Conservation (phyloP, 1,140 invertebrate species). For the Phortica variegata region DNA sequence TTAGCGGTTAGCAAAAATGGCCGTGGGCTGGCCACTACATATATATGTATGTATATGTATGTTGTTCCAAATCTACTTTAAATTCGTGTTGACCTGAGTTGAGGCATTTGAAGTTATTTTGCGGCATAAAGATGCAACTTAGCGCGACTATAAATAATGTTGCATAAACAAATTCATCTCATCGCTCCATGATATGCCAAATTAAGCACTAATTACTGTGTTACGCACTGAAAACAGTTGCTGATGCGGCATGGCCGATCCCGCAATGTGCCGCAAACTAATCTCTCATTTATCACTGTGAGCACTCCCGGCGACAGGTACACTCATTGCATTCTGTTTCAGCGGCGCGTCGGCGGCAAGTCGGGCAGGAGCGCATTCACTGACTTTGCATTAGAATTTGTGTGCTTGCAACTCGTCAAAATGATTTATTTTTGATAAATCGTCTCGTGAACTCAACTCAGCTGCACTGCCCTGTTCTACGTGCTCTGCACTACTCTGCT, state of each 20-base stretch:
- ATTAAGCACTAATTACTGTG: slow-evolving; percentile 39
- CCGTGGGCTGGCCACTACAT: too few species aligned
- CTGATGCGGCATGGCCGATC: slow-evolving; percentile 6
- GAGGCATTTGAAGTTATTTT: slow-evolving; percentile 6
- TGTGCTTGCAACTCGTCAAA: slow-evolving; percentile 32
- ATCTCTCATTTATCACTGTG: slow-evolving; percentile 42
- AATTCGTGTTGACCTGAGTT: too few species aligned
- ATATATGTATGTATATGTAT: too few species aligned
- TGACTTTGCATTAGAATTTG: slow-evolving; percentile 2
- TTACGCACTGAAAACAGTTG: slow-evolving; percentile 28
- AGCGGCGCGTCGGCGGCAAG: too few species aligned
- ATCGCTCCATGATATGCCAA: too few species aligned
- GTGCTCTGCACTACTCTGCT: slow-evolving; percentile 25
- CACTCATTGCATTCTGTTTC: slow-evolving; percentile 12
- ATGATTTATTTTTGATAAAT: slow-evolving; percentile 58
- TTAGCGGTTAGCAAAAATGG: too few species aligned
- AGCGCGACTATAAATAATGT: too few species aligned
- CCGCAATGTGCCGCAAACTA: slow-evolving; percentile 47
- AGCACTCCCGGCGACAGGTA: slow-evolving; percentile 36
- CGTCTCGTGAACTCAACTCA: slow-evolving; percentile 30
- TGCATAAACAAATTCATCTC: too few species aligned
- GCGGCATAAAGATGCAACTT: too few species aligned
- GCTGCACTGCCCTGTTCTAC: too few species aligned
- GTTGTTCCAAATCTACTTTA: too few species aligned
- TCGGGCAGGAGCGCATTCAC: slow-evolving; percentile 5